Evolutionary conservation across 2,888 invertebrate species (phyloP), one percentile per base, ranked within the genome.

Genomic region (Xiphydria camelus): DNA sequence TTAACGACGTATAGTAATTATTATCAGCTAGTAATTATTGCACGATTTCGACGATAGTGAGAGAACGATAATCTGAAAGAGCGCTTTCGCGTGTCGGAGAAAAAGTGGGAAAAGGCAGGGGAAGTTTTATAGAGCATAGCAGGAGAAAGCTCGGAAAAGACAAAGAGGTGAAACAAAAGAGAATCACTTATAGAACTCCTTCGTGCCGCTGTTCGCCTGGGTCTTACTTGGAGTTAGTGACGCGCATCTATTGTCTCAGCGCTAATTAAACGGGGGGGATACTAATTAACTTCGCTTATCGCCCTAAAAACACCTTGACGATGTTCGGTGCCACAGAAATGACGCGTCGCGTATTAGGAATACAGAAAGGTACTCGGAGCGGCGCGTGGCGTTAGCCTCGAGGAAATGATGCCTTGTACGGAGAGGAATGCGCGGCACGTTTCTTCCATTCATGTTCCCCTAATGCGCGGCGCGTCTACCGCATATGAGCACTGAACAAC

Each of bases 171-270:
- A 56, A 53, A 49, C 42, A 47, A 50, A 53, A 55, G 51, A 48
- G 47, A 41, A 50, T 49, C 45, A 35, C 45, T 39, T 49, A 47
- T 39, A 18, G 35, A 64, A 57, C 72, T 72, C 72, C 62, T 69
- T 41, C 26, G 18, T 17, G 34, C 35, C 49, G 53, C 61, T 72
- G 70, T 22, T 72, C 36, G 60, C 72, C 70, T 65, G 56, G 43
- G 43, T 52, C 26, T 22, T 34, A 50, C 57, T 61, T 62, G 55
- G 59, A 55, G 55, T 54, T 62, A 65, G 68, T 63, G 66, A 68
- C 64, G 68, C 66, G 64, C 61, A 63, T 62, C 68, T 62, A 68
- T 70, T 72, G 70, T 72, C 65, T 64, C 49, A 56, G 55, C 61
- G 64, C 62, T 69, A 70, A 70, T 69, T 70, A 68, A n/a, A n/a